Evolutionary conservation across 2,888 invertebrate species (phyloP).

Genomic region (Choreutis nemorana): DNA sequence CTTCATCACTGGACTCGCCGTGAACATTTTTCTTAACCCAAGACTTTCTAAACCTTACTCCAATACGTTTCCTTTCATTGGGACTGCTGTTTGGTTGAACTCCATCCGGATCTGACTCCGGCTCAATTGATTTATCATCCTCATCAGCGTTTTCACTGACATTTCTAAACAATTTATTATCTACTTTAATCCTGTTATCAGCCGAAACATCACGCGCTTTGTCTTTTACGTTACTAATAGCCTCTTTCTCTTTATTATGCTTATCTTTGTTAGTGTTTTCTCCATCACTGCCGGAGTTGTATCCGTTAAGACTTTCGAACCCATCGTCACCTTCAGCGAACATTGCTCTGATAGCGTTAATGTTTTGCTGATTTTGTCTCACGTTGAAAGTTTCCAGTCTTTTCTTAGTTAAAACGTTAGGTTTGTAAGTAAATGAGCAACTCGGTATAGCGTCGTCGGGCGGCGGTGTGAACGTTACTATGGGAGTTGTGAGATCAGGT

Average conservation of each 20-base stretch:
- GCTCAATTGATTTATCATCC: constrained; percentile 42
- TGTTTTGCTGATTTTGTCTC: constrained; percentile 26
- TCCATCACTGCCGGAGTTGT: constrained; percentile 73
- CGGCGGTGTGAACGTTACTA: constrained; percentile 54
- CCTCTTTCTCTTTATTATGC: constrained; percentile 6
- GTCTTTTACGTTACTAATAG: constrained; percentile 11
- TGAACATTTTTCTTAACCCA: constrained; percentile 35
- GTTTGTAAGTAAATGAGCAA: constrained; percentile 35
- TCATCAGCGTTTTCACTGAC: too few relatives aligned
- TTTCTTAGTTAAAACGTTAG: constrained; percentile 48
- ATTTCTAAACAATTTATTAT: constrained; percentile 7
- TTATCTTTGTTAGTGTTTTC: constrained; percentile 26
- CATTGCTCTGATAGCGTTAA: constrained; percentile 26
- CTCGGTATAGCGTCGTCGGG: constrained; percentile 37
- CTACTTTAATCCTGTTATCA: constrained; percentile 2
- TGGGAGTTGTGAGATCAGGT: constrained; percentile 38
- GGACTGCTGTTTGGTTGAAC: constrained; percentile 36
- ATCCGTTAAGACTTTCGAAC: constrained; percentile 85
- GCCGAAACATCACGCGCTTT: constrained; percentile 12
- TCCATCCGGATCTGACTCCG: constrained; percentile 48
- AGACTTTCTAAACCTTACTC: constrained; percentile 46
- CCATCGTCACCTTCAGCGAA: constrained; percentile 77
- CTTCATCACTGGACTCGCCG: constrained; percentile 44
- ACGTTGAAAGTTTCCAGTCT: constrained; percentile 53
- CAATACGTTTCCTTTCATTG: constrained; percentile 32